A percentile compares a stretch with the other conserved stretches of the same genome.
Conservation (phyloP, 2,113 vertebrate genomes). For the Campylorhamphus procurvoides region DNA sequence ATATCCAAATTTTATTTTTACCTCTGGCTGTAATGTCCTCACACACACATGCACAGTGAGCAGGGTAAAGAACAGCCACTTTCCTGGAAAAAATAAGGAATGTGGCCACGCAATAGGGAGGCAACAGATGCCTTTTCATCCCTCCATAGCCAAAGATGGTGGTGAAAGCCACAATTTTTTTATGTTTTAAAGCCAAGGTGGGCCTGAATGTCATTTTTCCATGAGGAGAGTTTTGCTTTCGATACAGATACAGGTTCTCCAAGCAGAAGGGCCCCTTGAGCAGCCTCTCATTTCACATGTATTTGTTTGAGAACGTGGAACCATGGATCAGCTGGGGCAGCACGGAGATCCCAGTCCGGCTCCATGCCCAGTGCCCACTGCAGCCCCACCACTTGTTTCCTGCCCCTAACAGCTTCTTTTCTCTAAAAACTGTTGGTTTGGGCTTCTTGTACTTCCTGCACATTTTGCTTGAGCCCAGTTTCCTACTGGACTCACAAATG, state of each 20-base stretch:
- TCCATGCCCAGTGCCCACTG: rapidly evolving
- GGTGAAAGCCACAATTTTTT: rapidly evolving
- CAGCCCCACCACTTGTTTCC: neutral
- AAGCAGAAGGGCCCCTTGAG: neutral
- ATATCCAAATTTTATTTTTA: neutral
- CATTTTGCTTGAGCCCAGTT: neutral
- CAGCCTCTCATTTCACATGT: rapidly evolving
- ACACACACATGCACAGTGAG: neutral
- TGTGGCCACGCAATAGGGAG: neutral
- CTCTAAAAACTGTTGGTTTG: neutral
- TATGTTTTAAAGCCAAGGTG: neutral
- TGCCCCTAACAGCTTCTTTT: neutral
- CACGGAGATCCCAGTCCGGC: rapidly evolving
- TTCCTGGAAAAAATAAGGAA: neutral
- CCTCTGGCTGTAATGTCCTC: neutral
- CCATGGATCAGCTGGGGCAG: rapidly evolving
- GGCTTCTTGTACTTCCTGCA: neutral
- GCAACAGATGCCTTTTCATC: neutral
- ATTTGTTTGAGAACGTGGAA: rapidly evolving
- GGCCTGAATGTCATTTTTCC: neutral
- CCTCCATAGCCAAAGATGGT: rapidly evolving
- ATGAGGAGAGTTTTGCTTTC: neutral
- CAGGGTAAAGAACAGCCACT: neutral
- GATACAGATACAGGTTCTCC: rapidly evolving
- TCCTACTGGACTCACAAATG: neutral